A percentile compares a stretch with the other conserved stretches of the same genome.
Conservation (phyloP, 2,113 vertebrate genomes). For the Clarias batrachus region DNA sequence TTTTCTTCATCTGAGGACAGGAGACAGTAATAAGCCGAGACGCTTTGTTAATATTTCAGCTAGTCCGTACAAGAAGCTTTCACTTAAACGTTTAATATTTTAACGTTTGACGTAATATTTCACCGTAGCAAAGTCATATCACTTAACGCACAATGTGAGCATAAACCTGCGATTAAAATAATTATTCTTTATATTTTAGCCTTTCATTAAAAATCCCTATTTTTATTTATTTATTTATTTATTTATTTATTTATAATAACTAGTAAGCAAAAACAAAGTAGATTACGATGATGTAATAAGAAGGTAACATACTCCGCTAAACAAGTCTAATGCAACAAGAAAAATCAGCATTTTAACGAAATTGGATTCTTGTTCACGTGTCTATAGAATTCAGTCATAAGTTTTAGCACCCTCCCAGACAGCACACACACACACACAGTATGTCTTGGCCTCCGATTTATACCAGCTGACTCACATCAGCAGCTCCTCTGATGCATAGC, state of each 20-base stretch:
- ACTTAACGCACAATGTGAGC: background rate
- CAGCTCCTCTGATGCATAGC: too few species aligned
- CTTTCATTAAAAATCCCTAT: too few species aligned
- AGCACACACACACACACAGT: too few species aligned
- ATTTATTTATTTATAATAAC: background rate
- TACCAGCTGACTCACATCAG: too few species aligned
- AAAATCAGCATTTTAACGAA: background rate
- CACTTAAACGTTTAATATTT: background rate
- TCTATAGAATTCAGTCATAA: background rate
- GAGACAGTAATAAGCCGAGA: background rate
- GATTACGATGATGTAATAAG: background rate
- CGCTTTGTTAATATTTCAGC: background rate
- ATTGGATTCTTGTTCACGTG: background rate
- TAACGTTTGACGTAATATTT: background rate
- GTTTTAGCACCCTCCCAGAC: background rate
- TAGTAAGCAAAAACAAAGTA: background rate
- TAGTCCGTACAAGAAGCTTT: background rate
- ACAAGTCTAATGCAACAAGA: background rate
- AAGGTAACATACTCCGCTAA: background rate
- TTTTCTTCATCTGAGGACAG: constrained; percentile 4
- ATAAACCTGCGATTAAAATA: background rate
- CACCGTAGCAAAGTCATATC: background rate
- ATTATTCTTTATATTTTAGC: background rate
- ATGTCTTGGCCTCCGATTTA: too few species aligned
- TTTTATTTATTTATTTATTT: too few species aligned